Evolutionary conservation across 2,113 vertebrate species (phyloP).

Genomic region (Rhynchopsitta pachyrhyncha): DNA sequence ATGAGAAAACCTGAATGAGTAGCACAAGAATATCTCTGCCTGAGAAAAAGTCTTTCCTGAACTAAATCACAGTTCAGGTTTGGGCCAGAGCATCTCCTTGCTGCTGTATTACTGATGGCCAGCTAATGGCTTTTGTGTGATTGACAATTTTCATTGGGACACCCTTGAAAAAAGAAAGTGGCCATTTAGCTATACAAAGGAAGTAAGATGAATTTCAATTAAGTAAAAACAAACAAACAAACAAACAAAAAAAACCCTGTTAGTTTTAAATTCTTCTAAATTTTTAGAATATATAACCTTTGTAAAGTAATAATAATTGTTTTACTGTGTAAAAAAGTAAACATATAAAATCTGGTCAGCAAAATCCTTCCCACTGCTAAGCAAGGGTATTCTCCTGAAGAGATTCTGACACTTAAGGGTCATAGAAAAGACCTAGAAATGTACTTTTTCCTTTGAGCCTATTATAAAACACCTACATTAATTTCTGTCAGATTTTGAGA

Average conservation of each 20-base stretch:
- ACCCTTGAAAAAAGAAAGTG: not conserved
- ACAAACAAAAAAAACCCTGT: not conserved
- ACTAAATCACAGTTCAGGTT: not conserved
- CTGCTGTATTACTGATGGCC: not conserved
- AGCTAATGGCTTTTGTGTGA: not conserved
- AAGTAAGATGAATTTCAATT: not conserved
- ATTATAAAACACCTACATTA: slow-evolving; percentile 4
- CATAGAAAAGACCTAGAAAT: not conserved
- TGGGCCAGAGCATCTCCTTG: not conserved
- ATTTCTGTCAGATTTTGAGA: slow-evolving; percentile 30
- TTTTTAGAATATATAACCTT: not conserved
- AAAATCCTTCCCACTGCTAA: not conserved
- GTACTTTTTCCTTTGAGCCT: not conserved
- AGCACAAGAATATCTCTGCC: not conserved
- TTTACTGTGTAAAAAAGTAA: not conserved
- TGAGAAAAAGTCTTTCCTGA: not conserved
- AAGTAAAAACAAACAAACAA: not conserved
- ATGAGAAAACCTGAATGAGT: not conserved
- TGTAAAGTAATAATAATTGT: not conserved
- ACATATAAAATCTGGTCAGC: not conserved
- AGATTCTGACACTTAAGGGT: not conserved
- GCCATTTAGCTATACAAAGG: not conserved
- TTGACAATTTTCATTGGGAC: accelerated
- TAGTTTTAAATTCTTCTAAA: not conserved
- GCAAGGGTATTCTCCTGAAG: not conserved